phyloP scores from a whole-genome alignment of 2,888 invertebrate species.

The Antitype chi region DNA sequence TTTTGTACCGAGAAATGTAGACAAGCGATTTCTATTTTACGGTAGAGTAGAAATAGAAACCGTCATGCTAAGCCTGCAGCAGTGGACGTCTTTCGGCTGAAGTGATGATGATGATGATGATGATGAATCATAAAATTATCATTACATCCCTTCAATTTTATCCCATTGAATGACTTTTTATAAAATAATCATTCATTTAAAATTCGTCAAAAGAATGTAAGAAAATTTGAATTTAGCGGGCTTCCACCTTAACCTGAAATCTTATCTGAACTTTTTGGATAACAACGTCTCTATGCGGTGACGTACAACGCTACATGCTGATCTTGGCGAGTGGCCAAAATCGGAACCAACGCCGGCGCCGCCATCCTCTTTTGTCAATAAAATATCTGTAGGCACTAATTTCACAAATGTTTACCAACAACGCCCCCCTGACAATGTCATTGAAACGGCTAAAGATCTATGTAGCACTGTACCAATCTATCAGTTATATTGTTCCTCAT shows the following conservation, averaged over 20 bases:
- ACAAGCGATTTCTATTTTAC: too few species aligned
- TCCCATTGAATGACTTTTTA: too few species aligned
- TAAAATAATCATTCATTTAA: too few species aligned
- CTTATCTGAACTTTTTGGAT: not conserved
- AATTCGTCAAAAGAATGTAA: too few species aligned
- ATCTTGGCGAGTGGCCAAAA: slow-evolving; percentile 1
- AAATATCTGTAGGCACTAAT: not conserved
- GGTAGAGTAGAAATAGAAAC: too few species aligned
- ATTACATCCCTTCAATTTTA: too few species aligned
- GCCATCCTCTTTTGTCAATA: not conserved
- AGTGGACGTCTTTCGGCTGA: too few species aligned
- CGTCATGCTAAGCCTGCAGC: too few species aligned
- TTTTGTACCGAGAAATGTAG: too few species aligned
- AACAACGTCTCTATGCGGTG: not conserved
- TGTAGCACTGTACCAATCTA: not conserved
- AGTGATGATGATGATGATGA: too few species aligned
- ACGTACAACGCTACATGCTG: not conserved
- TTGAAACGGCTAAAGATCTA: not conserved
- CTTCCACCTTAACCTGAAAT: not conserved
- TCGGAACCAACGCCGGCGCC: not conserved
- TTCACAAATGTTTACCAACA: not conserved
- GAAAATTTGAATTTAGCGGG: too few species aligned
- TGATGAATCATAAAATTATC: too few species aligned
- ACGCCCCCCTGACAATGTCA: not conserved
- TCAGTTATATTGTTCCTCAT: not conserved